Base-by-base conservation (phyloP, 2,888 invertebrate species). In the Xylota segnis region DNA sequence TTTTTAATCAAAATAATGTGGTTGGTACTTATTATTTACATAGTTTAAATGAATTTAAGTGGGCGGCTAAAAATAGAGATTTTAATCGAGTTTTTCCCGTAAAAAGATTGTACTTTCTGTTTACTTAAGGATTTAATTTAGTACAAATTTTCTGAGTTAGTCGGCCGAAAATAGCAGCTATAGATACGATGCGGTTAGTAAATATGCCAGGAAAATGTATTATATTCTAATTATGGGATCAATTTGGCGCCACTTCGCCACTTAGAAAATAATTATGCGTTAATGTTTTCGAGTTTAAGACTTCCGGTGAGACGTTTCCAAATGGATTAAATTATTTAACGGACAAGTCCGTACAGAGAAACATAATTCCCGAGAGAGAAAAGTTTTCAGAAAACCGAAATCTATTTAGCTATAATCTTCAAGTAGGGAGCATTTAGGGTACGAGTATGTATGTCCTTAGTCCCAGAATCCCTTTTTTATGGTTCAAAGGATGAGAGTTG, bases 31-130 rank as follows among this genome's bases (percentile, higher is more conserved):
- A 65, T 83, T 71, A 77, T 76, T 77, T 71, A 71, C 70, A 76
- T 71, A 76, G 68, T 71, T 83, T 65, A 58, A 76, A 5, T 71
- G 63, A 83, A 71, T 76, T 77, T 76, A 58, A 83, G 63, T 40
- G 70, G 50, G 58, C 14, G 14, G 37, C 82, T 83, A 76, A 63
- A 83, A 77, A 83, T 83, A 83, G 56, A 76, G 23, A 34, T 50
- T 50, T 50, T 83, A 71, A 76, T 79, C 79, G 66, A 74, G 79
- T 83, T 70, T 71, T 58, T 83, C 58, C 70, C 40, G 56, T 50
- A 70, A 63, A 23, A 76, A 82, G 71, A 83, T 79, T 74, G 59
- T 34, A 74, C 37, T 66, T 59, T 74, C 72, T 65, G 32, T 76
- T 82, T 63, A 70, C 43, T 70, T 14, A 82, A 23, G 61, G 61